These are phyloP conservation scores for Rana temporaria DNA, from an alignment of 2,113 vertebrate genomes.

Conservation along the genomic window DNA sequence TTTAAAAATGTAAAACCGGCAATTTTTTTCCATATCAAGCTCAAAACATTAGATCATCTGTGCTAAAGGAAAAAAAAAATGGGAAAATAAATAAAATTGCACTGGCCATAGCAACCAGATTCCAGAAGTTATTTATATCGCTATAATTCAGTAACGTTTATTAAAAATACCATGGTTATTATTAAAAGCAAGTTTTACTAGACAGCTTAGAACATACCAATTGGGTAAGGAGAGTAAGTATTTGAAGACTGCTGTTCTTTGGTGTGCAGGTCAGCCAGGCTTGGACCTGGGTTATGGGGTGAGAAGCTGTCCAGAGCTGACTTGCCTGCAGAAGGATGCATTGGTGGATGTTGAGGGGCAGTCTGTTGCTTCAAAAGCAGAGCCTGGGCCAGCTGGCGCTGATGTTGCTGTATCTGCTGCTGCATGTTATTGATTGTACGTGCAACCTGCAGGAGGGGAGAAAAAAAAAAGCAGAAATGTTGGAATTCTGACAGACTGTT, in stretches of 20 bases:
- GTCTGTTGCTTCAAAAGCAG: constrained; percentile 94
- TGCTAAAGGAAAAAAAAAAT: neutral
- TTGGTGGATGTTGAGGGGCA: constrained; percentile 86
- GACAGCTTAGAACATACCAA: constrained; percentile 77
- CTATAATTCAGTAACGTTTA: too few relatives aligned
- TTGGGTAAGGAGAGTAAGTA: constrained; percentile 91
- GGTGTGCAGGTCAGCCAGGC: constrained; percentile 96
- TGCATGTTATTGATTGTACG: constrained; percentile 99
- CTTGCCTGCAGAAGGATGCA: constrained; percentile 91
- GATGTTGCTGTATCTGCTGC: constrained; percentile 99
- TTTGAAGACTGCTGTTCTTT: constrained; percentile 95
- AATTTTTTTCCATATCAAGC: too few relatives aligned
- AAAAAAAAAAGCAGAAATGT: neutral
- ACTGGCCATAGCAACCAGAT: neutral
- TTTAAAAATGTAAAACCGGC: too few relatives aligned
- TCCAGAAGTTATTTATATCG: too few relatives aligned
- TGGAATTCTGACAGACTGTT: too few relatives aligned
- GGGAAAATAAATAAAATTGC: neutral
- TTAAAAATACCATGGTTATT: too few relatives aligned
- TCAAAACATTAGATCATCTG: too few relatives aligned
- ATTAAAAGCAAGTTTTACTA: too few relatives aligned
- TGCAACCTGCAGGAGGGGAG: constrained; percentile 88
- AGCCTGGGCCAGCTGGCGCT: constrained; percentile 98
- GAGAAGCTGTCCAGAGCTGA: constrained; percentile 91
- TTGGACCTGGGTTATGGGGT: constrained; percentile 84